Percentiles rank a stretch among this genome's conserved stretches.
These are phyloP conservation scores for Drosophila subsilvestris DNA, from an alignment of 2,888 invertebrate genomes.

Conservation along the genomic window DNA sequence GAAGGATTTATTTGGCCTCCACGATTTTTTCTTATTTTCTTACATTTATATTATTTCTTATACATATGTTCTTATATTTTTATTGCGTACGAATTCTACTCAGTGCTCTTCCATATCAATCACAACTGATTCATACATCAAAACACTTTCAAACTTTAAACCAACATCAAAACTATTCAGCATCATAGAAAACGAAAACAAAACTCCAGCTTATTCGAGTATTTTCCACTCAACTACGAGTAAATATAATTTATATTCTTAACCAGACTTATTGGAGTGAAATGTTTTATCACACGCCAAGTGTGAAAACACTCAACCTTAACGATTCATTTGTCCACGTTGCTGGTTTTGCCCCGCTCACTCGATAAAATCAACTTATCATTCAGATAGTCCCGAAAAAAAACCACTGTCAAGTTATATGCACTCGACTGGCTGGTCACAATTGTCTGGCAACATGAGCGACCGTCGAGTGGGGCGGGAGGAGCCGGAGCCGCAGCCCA, in stretches of 20 bases:
- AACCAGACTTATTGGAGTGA: neutral
- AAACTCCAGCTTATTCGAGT: too few relatives aligned
- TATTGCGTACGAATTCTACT: too few relatives aligned
- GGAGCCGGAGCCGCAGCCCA: neutral
- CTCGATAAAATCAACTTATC: conserved; percentile 13
- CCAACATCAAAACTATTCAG: too few relatives aligned
- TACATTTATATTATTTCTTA: too few relatives aligned
- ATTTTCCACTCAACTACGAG: neutral
- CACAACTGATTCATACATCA: too few relatives aligned
- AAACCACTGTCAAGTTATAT: conserved; percentile 15
- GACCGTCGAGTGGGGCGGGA: conserved; percentile 1
- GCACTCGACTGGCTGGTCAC: conserved; percentile 25
- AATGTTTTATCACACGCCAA: conserved; percentile 1
- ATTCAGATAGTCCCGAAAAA: conserved; percentile 1
- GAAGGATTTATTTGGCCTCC: too few relatives aligned
- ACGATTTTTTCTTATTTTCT: too few relatives aligned
- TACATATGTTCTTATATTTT: too few relatives aligned
- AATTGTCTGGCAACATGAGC: conserved; percentile 18
- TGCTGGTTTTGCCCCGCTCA: neutral
- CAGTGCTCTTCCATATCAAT: too few relatives aligned
- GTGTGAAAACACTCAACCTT: conserved; percentile 2
- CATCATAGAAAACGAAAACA: too few relatives aligned
- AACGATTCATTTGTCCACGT: conserved; percentile 9
- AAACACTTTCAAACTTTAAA: too few relatives aligned
- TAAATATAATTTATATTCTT: conserved; percentile 7